A percentile compares a stretch with the other conserved stretches of the same genome.
phyloP scores from a whole-genome alignment of 2,113 vertebrate genomes.

The Neopipo cinnamomea region DNA sequence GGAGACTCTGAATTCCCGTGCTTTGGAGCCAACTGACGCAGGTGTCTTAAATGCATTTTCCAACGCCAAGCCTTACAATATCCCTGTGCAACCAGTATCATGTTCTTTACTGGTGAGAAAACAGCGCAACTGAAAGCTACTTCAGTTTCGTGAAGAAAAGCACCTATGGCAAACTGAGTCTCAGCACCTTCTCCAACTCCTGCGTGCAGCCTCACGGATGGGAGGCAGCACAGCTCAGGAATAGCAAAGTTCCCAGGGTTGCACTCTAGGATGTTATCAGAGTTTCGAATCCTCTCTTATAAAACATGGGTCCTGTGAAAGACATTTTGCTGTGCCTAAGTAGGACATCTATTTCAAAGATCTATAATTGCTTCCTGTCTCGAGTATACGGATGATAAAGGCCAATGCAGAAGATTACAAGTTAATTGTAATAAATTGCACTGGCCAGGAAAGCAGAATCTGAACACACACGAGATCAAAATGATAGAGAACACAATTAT shows the following conservation, averaged over 20 bases:
- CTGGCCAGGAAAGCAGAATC: neutral
- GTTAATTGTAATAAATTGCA: neutral
- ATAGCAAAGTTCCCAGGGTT: neutral
- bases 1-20: neutral
- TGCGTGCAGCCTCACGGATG: accelerated
- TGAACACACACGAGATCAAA: neutral
- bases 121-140: neutral
- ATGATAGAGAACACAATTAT: neutral
- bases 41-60: neutral
- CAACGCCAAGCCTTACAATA: neutral
- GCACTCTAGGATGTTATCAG: neutral
- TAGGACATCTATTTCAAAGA: neutral
- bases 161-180: neutral
- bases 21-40: neutral
- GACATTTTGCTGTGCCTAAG: neutral
- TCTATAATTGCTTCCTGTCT: neutral
- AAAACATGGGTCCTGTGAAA: neutral
- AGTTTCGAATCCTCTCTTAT: neutral
- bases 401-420: neutral
- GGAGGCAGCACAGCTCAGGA: neutral
- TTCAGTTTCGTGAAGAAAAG: neutral
- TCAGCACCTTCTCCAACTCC: neutral
- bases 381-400: neutral
- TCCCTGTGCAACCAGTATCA: neutral
- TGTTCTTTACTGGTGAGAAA: neutral